Base-by-base conservation (phyloP, 1,140 invertebrate species). In the Mya arenaria region DNA sequence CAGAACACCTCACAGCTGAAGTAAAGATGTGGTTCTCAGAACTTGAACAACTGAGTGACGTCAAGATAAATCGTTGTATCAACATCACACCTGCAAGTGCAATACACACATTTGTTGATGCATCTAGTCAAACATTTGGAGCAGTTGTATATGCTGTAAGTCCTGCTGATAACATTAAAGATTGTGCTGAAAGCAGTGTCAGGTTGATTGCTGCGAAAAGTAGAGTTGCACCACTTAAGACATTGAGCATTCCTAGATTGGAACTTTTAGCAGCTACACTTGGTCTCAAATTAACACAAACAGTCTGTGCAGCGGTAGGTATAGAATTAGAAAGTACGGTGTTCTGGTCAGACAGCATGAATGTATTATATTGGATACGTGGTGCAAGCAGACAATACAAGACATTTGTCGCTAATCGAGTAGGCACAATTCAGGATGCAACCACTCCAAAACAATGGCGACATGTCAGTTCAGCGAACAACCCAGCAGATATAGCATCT, bases 291-390 rank as follows among this genome's bases (percentile, higher is more conserved):
- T 25, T 78, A 17, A 48, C 82, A 52, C 30, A 30, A 25, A 23
- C 73, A 32, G 39, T 83, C 5, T 28, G 10, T 44, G 23, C 37
- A 44, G 30, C 72, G 25, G 48, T 83, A 28, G 60, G 63, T 10
- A 41, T 83, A 13, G 34, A 66, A 6, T 60, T 23, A 23, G 52
- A 77, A 2, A 30, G 48, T 6, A 6, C 32, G 4, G 34, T 25
- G 25, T 83, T 69, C 36, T 83, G 82, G 82, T 37, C 73, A 15
- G 73, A 78, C 36, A 71, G 37, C 25, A 77, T 83, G 73, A 78
- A 78, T 65, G 82, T 83, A 25, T 69, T 83, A 32, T 83, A 37
- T n/a, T 83, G 82, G 82, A 78, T 83, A 37, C 48, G 55, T 15
- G 68, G 39, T 28, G n/a, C 52, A 52, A 52, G 78, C 72, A 10